These are phyloP conservation scores for Spinus pinus DNA, from an alignment of 2,797 vertebrate species.

Conservation along the genomic window DNA sequence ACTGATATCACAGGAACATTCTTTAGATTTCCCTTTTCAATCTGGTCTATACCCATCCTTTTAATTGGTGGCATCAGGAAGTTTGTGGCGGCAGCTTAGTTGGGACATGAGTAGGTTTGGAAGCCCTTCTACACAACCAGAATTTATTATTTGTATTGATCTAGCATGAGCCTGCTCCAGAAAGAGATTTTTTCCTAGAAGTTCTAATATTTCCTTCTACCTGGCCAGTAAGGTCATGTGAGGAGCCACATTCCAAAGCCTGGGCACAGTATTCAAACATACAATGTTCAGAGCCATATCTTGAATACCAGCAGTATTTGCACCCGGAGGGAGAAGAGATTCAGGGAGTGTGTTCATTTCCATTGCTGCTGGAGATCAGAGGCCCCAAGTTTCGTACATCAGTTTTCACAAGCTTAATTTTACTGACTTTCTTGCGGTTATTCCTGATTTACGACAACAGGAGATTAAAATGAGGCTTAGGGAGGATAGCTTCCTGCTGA, in stretches of 20 bases:
- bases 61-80: not conserved
- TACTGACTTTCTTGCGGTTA: slow-evolving; percentile 35
- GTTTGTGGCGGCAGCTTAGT: not conserved
- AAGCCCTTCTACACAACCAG: not conserved
- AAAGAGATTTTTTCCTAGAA: not conserved
- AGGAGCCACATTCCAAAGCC: not conserved
- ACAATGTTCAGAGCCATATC: not conserved
- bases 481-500: slow-evolving; percentile 36
- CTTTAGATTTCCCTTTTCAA: not conserved
- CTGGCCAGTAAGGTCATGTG: not conserved
- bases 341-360: not conserved
- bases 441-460: slow-evolving; percentile 40
- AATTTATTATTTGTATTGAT: not conserved
- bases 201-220: not conserved
- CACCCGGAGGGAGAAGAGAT: not conserved
- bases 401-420: slow-evolving; percentile 32
- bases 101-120: not conserved
- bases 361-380: slow-evolving; percentile 5
- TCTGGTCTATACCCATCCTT: not conserved
- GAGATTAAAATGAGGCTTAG: slow-evolving; percentile 38
- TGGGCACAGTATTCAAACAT: not conserved
- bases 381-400: not conserved
- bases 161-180: not conserved
- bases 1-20: not conserved
- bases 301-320: not conserved